phyloP scores from a whole-genome alignment of 92 coral and sea anemone species.

The Paramuricea clavata region DNA sequence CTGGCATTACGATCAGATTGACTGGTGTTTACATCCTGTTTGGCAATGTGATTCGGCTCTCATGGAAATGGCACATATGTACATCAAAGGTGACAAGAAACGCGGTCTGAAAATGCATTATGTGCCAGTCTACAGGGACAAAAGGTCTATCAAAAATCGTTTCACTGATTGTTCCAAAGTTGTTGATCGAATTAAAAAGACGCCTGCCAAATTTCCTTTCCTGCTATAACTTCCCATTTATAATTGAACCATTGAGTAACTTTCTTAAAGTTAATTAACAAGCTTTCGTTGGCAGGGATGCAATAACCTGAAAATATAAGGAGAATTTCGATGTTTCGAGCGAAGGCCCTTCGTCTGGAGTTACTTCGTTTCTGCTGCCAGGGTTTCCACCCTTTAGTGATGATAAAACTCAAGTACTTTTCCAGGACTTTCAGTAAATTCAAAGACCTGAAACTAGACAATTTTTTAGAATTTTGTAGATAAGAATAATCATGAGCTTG shows the following conservation, averaged over 20 bases:
- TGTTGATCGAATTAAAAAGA: conserved; percentile 1
- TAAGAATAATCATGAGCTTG: no score
- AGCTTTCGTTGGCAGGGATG: no score
- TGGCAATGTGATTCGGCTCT: not conserved
- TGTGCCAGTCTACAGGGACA: not conserved
- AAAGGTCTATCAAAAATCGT: conserved; percentile 1
- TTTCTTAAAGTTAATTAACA: not conserved
- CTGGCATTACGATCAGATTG: not conserved
- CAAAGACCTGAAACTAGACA: no score
- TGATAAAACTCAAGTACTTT: no score
- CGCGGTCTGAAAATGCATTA: conserved; percentile 8
- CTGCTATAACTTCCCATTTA: conserved; percentile 1
- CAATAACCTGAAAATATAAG: no score
- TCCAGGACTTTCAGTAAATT: no score
- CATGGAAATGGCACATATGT: conserved; percentile 7
- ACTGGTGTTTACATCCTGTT: not conserved
- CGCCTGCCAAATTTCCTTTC: conserved; percentile 15
- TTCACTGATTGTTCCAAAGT: conserved; percentile 26
- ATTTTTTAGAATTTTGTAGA: no score
- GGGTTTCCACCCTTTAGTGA: no score
- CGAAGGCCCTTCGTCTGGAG: no score
- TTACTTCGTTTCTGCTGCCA: no score
- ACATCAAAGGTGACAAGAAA: conserved; percentile 4
- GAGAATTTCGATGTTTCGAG: no score
- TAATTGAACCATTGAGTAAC: not conserved